phyloP scores from a whole-genome alignment of 2,888 invertebrate genomes.

The Lumbricus terrestris region DNA sequence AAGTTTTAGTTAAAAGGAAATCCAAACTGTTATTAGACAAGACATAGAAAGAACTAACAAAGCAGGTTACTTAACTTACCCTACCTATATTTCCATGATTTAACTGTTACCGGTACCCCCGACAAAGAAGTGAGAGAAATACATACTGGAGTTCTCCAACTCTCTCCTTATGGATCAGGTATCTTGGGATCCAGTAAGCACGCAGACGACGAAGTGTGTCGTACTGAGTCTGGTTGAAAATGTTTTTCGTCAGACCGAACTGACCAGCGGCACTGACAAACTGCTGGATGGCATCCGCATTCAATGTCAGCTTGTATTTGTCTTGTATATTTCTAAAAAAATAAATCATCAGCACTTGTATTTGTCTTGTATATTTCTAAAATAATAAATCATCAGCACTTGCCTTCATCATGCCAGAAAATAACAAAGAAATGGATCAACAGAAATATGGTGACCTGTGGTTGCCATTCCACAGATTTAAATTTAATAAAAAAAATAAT shows the following conservation, averaged over 20 bases:
- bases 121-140: not conserved
- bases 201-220: conserved; percentile 57
- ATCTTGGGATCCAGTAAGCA: conserved; percentile 58
- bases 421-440: not conserved
- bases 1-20: too few species aligned
- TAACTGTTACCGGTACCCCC: too few species aligned
- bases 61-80: too few species aligned
- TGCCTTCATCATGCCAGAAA: not conserved
- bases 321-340: conserved; percentile 57
- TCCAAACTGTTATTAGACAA: too few species aligned
- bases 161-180: conserved; percentile 54
- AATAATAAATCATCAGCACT: conserved; percentile 20
- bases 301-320: conserved; percentile 55
- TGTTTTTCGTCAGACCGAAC: conserved; percentile 52
- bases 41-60: too few species aligned
- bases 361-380: conserved; percentile 58
- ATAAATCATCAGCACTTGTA: conserved; percentile 39
- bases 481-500: too few species aligned
- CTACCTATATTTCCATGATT: too few species aligned
- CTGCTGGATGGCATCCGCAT: conserved; percentile 53
- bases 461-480: too few species aligned
- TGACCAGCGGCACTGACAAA: conserved; percentile 49
- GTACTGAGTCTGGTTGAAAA: conserved; percentile 59
- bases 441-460: not conserved
- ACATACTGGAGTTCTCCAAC: conserved; percentile 40